Percentiles rank a stretch among this genome's conserved stretches.
phyloP scores from a whole-genome alignment of 2,888 invertebrate genomes.

The Drosophila eohydei region DNA sequence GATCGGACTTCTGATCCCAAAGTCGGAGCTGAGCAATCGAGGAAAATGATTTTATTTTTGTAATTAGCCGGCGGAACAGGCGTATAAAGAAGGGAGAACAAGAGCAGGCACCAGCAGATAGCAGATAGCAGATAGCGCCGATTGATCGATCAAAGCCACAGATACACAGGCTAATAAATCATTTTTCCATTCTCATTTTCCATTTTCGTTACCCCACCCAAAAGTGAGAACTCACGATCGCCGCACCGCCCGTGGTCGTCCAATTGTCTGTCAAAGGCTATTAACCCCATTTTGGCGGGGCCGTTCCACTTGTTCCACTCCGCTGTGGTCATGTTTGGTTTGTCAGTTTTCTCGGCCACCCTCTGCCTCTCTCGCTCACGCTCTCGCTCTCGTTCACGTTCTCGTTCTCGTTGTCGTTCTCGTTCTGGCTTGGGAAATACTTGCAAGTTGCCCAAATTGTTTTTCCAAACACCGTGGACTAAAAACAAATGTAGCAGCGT shows the following conservation, averaged over 20 bases:
- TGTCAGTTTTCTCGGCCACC: conserved; percentile 19
- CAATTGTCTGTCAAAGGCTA: conserved; percentile 72
- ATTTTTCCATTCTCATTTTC: conserved; percentile 67
- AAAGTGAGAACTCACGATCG: conserved; percentile 77
- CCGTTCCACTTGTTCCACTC: conserved; percentile 72
- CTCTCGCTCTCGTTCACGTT: not conserved
- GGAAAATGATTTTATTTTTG: conserved; percentile 53
- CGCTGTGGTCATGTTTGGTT: conserved; percentile 22
- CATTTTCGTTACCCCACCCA: conserved; percentile 29
- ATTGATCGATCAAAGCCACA: conserved; percentile 76
- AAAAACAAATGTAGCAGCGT: conserved; percentile 40
- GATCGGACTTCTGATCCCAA: not conserved
- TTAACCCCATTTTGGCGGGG: conserved; percentile 66
- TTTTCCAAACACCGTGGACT: conserved; percentile 45
- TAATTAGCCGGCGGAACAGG: conserved; percentile 63
- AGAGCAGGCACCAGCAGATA: conserved; percentile 54
- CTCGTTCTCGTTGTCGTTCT: not conserved
- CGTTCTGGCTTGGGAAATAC: conserved; percentile 23
- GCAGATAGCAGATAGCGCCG: conserved; percentile 75
- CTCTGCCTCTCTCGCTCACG: not conserved
- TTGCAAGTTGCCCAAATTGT: conserved; percentile 52
- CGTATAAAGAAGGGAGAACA: conserved; percentile 2
- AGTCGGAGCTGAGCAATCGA: conserved; percentile 14
- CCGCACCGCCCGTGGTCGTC: conserved; percentile 63
- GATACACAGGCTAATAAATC: conserved; percentile 66